Percentiles rank a stretch among this genome's conserved stretches.
Conservation (phyloP, 2,888 invertebrate genomes). For the Nysson spinosus region DNA sequence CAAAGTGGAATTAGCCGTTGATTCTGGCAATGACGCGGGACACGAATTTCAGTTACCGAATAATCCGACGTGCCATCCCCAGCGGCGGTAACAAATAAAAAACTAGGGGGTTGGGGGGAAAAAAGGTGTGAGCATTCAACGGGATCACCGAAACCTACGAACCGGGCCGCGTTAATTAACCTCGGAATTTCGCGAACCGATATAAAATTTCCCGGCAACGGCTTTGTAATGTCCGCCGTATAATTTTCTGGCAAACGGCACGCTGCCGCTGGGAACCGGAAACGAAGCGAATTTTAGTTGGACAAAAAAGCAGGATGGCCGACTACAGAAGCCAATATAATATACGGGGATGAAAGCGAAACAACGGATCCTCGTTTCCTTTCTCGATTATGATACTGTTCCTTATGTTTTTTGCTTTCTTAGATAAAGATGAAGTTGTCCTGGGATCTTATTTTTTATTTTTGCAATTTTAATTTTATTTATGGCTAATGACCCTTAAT, state of each 20-base stretch:
- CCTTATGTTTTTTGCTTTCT: too few species aligned
- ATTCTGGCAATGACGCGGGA: constrained; percentile 1
- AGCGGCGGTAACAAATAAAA: neutral
- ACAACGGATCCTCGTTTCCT: too few species aligned
- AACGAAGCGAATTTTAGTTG: constrained; percentile 21
- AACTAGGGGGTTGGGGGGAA: neutral
- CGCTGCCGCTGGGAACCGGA: neutral
- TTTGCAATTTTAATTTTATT: too few species aligned
- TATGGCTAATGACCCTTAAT: too few species aligned
- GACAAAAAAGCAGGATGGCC: neutral
- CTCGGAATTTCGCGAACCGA: constrained; percentile 35
- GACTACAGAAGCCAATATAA: neutral
- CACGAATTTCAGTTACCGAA: constrained; percentile 16
- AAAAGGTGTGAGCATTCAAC: constrained; percentile 4
- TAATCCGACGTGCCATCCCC: neutral
- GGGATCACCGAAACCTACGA: constrained; percentile 29
- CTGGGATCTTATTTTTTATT: too few species aligned
- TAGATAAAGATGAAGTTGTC: too few species aligned
- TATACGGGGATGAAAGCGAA: neutral
- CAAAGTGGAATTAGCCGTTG: constrained; percentile 20
- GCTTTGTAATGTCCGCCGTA: constrained; percentile 42
- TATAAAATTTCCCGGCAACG: constrained; percentile 49
- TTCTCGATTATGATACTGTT: too few species aligned
- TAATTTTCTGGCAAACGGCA: constrained; percentile 46
- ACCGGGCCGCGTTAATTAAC: constrained; percentile 45